Evolutionary conservation across 2,888 invertebrate species (phyloP).

Genomic region (Stenodera caucasica): DNA sequence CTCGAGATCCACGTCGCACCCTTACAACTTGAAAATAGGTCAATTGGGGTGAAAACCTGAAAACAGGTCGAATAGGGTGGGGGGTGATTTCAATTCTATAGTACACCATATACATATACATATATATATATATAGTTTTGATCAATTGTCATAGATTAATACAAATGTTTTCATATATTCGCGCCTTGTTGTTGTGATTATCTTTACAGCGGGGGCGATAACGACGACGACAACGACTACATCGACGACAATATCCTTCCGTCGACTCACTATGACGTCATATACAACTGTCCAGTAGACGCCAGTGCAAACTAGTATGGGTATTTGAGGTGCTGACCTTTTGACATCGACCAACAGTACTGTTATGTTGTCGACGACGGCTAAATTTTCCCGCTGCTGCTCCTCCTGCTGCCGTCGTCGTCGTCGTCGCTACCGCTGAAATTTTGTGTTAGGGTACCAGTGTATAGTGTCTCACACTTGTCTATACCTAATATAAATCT

Average conservation of each 20-base stretch:
- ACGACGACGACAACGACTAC: neutral
- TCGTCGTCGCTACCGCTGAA: neutral
- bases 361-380: constrained; percentile 1
- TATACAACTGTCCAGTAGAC: constrained; percentile 26
- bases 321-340: constrained; percentile 27
- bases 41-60: constrained; percentile 23
- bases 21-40: constrained; percentile 30
- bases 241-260: neutral
- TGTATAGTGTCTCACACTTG: neutral
- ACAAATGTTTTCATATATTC: neutral
- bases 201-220: neutral
- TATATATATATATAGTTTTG: neutral
- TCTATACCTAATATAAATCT: neutral
- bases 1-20: constrained; percentile 8
- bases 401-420: neutral
- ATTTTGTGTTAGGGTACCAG: neutral
- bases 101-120: too few relatives aligned
- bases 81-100: constrained; percentile 8
- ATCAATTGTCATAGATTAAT: neutral
- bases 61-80: constrained; percentile 36
- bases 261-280: constrained; percentile 32
- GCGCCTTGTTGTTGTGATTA: neutral
- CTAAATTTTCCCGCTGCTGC: neutral
- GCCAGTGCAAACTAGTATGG: constrained; percentile 36
- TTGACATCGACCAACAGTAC: constrained; percentile 11